A percentile compares a stretch with the other conserved stretches of the same genome.
Evolutionary conservation across 2,888 invertebrate species (phyloP).

Genomic region (Papilio protenor): DNA sequence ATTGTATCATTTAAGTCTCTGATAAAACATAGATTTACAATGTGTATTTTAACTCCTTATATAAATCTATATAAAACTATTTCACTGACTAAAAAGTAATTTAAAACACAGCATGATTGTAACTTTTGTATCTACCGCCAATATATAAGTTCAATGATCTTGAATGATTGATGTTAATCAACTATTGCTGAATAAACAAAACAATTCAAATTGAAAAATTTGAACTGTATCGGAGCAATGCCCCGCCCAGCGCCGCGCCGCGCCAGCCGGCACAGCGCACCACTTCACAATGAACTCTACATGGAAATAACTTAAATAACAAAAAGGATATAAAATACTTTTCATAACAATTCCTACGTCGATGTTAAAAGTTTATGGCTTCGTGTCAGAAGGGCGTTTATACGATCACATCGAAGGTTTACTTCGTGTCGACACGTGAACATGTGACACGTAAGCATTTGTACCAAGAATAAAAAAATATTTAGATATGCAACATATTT

Average conservation of each 20-base stretch:
- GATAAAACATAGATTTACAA: no score
- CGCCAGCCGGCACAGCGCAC: background rate
- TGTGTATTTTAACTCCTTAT: no score
- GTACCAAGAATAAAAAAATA: background rate
- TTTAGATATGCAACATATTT: background rate
- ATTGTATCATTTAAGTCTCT: no score
- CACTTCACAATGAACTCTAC: background rate
- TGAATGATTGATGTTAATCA: background rate
- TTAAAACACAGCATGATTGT: background rate
- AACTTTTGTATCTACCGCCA: background rate
- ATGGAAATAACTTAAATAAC: conserved; percentile 2
- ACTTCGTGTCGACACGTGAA: background rate
- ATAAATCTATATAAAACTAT: background rate
- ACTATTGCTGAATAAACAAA: background rate
- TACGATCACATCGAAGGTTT: background rate
- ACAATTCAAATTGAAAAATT: background rate
- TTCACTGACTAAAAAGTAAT: background rate
- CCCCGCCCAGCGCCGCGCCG: no score
- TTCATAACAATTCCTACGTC: background rate
- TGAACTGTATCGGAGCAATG: background rate
- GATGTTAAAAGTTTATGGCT: conserved; percentile 27
- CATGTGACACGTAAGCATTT: no score
- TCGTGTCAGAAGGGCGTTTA: background rate
- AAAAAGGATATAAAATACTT: conserved; percentile 1
- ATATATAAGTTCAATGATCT: background rate